These are phyloP conservation scores for Smithornis capensis DNA, from an alignment of 2,113 vertebrate species.

Conservation along the genomic window DNA sequence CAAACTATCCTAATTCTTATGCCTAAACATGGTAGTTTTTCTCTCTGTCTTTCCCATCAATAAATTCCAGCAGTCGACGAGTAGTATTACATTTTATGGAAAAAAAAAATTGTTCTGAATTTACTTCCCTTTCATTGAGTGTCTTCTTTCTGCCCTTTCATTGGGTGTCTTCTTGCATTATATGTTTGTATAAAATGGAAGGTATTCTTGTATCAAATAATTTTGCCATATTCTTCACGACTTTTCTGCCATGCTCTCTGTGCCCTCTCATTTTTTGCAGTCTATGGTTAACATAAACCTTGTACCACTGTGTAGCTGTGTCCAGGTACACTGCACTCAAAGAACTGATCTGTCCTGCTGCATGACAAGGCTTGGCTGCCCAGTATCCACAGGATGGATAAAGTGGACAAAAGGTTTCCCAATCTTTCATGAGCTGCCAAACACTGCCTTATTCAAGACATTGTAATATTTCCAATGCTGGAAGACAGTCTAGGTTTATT, in stretches of 20 bases:
- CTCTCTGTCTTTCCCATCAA: background rate
- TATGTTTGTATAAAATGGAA: background rate
- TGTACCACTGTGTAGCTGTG: background rate
- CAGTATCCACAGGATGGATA: background rate
- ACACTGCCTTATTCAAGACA: background rate
- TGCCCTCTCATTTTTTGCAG: background rate
- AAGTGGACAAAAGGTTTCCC: background rate
- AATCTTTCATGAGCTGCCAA: background rate
- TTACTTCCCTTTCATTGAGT: background rate
- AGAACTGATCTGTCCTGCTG: background rate
- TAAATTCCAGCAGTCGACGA: background rate
- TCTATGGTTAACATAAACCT: background rate
- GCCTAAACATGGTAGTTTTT: background rate
- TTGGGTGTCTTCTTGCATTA: background rate
- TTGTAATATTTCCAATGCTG: background rate
- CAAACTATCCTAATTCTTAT: background rate
- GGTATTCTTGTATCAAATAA: background rate
- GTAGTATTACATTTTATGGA: background rate
- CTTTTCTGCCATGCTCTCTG: background rate
- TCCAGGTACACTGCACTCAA: background rate
- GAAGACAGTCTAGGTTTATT: background rate
- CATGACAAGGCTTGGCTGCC: background rate
- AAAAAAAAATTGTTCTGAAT: background rate
- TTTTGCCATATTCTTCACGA: background rate
- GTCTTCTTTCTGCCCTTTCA: conserved; percentile 6